phyloP scores from a whole-genome alignment of 2,797 vertebrate species.

The Poeciliopsis infans region DNA sequence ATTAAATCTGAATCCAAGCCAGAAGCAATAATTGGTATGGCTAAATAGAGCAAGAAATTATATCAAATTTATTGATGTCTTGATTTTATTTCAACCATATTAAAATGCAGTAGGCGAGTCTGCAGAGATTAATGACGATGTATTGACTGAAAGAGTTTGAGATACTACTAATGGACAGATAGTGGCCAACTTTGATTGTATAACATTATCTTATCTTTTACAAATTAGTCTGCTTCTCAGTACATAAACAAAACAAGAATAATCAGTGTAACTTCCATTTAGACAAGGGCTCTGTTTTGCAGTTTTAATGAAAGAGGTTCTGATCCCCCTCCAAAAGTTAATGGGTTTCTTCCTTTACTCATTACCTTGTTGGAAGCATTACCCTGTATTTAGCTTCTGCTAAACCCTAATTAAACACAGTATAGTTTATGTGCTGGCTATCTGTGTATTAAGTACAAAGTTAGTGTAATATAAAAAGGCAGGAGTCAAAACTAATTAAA shows the following conservation, averaged over 20 bases:
- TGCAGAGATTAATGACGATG: constrained; percentile 26
- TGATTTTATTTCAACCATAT: background rate
- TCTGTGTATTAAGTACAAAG: background rate
- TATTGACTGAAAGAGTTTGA: background rate
- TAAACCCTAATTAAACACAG: constrained; percentile 8
- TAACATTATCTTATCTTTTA: constrained; percentile 9
- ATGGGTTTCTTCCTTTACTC: constrained; percentile 1
- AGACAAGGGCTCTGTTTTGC: background rate
- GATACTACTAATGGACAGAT: background rate
- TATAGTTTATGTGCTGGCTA: constrained; percentile 3
- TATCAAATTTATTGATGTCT: background rate
- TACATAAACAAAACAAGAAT: background rate
- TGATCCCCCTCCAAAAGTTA: constrained; percentile 7
- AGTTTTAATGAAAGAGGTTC: constrained; percentile 13
- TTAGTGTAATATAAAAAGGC: background rate
- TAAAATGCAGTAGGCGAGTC: background rate
- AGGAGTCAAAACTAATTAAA: background rate
- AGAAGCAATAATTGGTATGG: background rate
- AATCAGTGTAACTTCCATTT: background rate
- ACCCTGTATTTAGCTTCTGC: constrained; percentile 8
- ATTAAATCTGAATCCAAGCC: background rate
- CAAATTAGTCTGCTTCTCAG: constrained; percentile 6
- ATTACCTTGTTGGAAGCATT: constrained; percentile 7
- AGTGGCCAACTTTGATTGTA: background rate
- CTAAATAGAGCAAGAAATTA: background rate